Evolutionary conservation across 23 tunicate genomes (phyloP).

Genomic region (Trididemnum miniatum): DNA sequence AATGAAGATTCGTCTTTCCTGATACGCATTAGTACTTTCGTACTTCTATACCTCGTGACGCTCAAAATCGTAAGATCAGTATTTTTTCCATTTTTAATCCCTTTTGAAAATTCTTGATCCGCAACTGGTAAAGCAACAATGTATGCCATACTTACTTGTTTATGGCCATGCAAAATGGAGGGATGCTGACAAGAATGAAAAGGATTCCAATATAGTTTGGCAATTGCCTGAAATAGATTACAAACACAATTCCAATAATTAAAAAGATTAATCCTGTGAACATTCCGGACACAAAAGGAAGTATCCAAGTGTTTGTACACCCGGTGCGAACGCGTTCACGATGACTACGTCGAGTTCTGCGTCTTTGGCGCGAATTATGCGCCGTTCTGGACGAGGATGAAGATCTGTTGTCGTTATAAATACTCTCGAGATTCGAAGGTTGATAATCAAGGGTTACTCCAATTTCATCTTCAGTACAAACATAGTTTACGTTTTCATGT

Average conservation of each 20-base stretch:
- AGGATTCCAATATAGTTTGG: constrained; percentile 81
- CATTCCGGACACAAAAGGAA: constrained; percentile 64
- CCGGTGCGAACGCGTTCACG: constrained; percentile 23
- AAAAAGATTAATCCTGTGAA: constrained; percentile 67
- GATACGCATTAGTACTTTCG: no score
- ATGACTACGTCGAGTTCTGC: background rate
- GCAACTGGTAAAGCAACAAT: no score
- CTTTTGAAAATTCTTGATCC: no score
- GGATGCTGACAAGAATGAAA: constrained; percentile 61
- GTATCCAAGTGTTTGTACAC: constrained; percentile 46
- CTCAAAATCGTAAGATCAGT: no score
- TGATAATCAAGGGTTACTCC: constrained; percentile 51
- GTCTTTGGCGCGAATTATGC: background rate
- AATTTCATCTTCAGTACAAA: constrained; percentile 38
- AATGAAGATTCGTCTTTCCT: no score
- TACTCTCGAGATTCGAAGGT: background rate
- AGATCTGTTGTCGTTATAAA: background rate
- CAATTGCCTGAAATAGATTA: constrained; percentile 22
- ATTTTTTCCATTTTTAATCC: no score
- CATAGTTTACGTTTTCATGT: background rate
- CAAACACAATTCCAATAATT: constrained; percentile 70
- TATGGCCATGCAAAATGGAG: constrained; percentile 31
- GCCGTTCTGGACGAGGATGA: background rate
- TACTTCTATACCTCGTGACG: no score
- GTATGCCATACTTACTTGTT: constrained; percentile 33